These are phyloP conservation scores for Priocnemis perturbator DNA, from an alignment of 2,888 invertebrate genomes.

Conservation along the genomic window DNA sequence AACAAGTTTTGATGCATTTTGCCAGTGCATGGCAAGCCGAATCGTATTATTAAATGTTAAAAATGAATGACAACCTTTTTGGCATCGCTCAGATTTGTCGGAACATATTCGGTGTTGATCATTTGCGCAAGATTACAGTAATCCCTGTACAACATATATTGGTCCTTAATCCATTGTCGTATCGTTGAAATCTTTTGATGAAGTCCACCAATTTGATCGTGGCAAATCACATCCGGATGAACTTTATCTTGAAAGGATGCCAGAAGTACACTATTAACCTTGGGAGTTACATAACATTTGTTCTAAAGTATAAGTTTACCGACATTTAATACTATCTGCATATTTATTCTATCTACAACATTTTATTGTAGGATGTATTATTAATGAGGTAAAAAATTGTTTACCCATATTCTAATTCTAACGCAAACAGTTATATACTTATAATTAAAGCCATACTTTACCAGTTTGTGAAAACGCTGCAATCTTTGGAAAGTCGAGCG, in stretches of 20 bases:
- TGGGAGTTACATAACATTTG: not conserved
- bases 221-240: slow-evolving; percentile 5
- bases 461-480: slow-evolving; percentile 52
- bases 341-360: no score
- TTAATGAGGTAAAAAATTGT: no score
- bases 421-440: not conserved
- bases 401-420: no score
- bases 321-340: no score
- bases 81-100: slow-evolving; percentile 46
- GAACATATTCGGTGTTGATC: slow-evolving; percentile 60
- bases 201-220: slow-evolving; percentile 20
- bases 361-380: no score
- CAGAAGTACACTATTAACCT: not conserved
- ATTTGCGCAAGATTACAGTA: slow-evolving; percentile 57
- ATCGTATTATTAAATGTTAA: no score
- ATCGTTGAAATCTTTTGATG: slow-evolving; percentile 55
- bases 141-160: slow-evolving; percentile 61
- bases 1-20: no score
- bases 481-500: slow-evolving; percentile 63
- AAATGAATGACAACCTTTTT: slow-evolving; percentile 45
- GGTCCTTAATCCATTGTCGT: slow-evolving; percentile 64
- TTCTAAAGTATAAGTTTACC: not conserved
- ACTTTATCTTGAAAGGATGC: slow-evolving; percentile 17
- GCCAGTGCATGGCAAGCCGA: no score
- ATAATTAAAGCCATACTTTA: slow-evolving; percentile 37